Conservation (phyloP, 2,113 vertebrate species). For the Peromyscus californicus region DNA sequence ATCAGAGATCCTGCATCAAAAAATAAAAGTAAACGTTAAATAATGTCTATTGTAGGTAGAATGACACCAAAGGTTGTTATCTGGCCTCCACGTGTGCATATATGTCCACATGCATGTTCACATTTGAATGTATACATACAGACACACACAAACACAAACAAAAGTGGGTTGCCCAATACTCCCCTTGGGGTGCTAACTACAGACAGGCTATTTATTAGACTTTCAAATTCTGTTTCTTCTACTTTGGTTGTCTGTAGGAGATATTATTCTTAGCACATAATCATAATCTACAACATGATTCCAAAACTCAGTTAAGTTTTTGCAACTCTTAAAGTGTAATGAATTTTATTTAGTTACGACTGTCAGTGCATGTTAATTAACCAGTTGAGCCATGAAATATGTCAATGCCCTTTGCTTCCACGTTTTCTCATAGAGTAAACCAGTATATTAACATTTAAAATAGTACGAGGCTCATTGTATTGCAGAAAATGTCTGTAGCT, state of each 20-base stretch:
- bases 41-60: neutral
- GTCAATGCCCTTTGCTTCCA: constrained; percentile 43
- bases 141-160: neutral
- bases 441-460: constrained; percentile 58
- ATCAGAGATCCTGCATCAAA: neutral
- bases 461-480: constrained; percentile 43
- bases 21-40: neutral
- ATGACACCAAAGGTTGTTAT: neutral
- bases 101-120: too few relatives aligned
- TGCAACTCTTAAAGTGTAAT: constrained; percentile 51
- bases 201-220: neutral
- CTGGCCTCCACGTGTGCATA: neutral
- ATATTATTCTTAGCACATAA: neutral
- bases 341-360: constrained; percentile 53
- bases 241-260: constrained; percentile 40
- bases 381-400: constrained; percentile 46
- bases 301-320: constrained; percentile 57
- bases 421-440: constrained; percentile 55
- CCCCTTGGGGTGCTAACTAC: neutral
- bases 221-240: constrained; percentile 57
- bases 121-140: neutral
- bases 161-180: neutral
- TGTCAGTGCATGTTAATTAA: constrained; percentile 67
- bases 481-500: constrained; percentile 37
- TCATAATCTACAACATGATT: constrained; percentile 64